Evolutionary conservation across 1,140 invertebrate genomes (phyloP).

Genomic region (Euura saliciscinereae): DNA sequence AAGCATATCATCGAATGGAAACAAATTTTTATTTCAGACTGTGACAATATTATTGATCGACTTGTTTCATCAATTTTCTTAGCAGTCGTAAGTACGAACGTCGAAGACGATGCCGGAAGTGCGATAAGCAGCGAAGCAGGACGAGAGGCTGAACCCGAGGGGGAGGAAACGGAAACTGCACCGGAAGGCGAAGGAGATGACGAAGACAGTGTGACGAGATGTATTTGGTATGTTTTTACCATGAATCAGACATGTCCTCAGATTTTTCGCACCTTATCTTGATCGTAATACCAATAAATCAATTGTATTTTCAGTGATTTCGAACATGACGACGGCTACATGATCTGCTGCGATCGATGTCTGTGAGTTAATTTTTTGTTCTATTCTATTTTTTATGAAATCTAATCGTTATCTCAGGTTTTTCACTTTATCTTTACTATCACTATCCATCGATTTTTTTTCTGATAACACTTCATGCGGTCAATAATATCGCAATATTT

Average conservation of each 20-base stretch:
- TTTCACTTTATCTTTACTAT: too few relatives aligned
- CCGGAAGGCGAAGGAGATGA: constrained; percentile 84
- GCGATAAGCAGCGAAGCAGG: constrained; percentile 67
- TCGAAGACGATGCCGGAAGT: constrained; percentile 69
- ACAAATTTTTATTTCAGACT: constrained; percentile 14
- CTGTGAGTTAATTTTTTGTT: constrained; percentile 64
- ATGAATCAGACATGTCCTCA: too few relatives aligned
- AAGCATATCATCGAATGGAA: constrained; percentile 18
- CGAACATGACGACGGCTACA: constrained; percentile 95
- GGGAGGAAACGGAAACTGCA: constrained; percentile 87
- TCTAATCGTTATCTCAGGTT: too few relatives aligned
- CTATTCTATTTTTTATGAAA: constrained; percentile 15
- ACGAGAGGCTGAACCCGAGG: constrained; percentile 68
- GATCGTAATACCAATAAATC: constrained; percentile 7
- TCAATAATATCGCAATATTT: neutral
- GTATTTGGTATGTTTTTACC: constrained; percentile 73
- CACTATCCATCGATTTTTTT: neutral
- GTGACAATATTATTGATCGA: constrained; percentile 9
- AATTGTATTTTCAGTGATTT: constrained; percentile 72
- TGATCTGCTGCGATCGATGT: constrained; percentile 94
- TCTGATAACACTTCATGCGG: neutral
- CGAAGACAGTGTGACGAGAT: constrained; percentile 88
- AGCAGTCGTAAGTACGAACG: constrained; percentile 41
- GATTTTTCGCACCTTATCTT: neutral
- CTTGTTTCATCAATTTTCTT: constrained; percentile 8